Evolutionary conservation across 2,888 invertebrate species (phyloP).

Genomic region (Diaphora mendica): DNA sequence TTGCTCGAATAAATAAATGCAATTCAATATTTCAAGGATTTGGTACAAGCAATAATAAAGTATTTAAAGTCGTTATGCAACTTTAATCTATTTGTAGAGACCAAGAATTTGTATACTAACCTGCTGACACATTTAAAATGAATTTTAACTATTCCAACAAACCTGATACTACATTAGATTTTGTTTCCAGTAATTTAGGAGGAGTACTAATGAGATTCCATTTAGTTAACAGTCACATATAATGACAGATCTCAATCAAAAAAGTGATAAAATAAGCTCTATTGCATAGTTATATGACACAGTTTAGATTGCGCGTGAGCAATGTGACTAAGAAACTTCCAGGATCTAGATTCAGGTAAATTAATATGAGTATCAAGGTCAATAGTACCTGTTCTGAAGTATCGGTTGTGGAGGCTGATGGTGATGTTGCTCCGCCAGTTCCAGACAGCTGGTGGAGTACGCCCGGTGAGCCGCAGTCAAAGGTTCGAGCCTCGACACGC

Average conservation of each 20-base stretch:
- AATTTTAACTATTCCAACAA: too few relatives aligned
- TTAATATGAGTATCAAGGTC: neutral
- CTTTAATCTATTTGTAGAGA: too few relatives aligned
- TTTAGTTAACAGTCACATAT: too few relatives aligned
- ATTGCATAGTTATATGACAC: neutral
- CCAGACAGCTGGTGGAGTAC: constrained; percentile 89
- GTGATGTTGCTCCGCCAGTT: constrained; percentile 75
- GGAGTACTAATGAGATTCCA: too few relatives aligned
- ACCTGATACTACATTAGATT: too few relatives aligned
- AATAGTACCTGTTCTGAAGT: constrained; percentile 58
- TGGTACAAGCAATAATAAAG: neutral
- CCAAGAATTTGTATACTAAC: too few relatives aligned
- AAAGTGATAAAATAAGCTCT: neutral
- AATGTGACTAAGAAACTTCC: neutral
- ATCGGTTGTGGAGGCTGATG: constrained; percentile 54
- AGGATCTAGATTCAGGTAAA: neutral
- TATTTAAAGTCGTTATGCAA: too few relatives aligned
- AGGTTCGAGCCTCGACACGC: constrained; percentile 66
- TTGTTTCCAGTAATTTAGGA: too few relatives aligned
- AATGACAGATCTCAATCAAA: too few relatives aligned
- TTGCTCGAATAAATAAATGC: too few relatives aligned
- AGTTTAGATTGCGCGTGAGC: neutral
- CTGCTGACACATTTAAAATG: too few relatives aligned
- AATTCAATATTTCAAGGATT: neutral
- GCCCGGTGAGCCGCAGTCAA: constrained; percentile 83